Evolutionary conservation across 2,888 invertebrate genomes (phyloP).

Genomic region (Cheilosia vernalis): DNA sequence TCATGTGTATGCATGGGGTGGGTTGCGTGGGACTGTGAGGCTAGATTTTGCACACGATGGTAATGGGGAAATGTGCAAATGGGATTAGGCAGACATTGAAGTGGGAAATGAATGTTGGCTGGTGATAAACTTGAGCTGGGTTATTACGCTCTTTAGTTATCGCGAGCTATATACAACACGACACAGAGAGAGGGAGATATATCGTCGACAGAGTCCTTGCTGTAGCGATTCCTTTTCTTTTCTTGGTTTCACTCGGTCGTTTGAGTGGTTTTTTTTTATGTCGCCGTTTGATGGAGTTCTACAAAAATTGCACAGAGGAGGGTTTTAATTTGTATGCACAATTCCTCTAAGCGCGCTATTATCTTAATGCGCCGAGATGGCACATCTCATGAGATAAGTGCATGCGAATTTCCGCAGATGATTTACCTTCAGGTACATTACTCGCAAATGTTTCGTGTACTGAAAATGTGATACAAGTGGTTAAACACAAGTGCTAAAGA

Average conservation of each 20-base stretch:
- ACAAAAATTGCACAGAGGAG: constrained; percentile 35
- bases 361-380: constrained; percentile 12
- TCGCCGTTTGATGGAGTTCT: constrained; percentile 1
- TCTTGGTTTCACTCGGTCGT: constrained; percentile 13
- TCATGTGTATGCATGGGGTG: no score
- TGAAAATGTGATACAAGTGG: not conserved
- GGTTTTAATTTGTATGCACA: constrained; percentile 58
- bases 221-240: constrained; percentile 13
- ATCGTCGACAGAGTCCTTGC: constrained; percentile 1
- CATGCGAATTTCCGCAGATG: constrained; percentile 23
- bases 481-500: no score
- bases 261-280: constrained; percentile 43
- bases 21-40: no score
- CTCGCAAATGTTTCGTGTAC: not conserved
- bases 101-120: constrained; percentile 69
- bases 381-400: constrained; percentile 28
- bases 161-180: constrained; percentile 1
- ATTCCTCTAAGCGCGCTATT: constrained; percentile 22
- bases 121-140: constrained; percentile 66
- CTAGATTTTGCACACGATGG: not conserved
- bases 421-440: not conserved
- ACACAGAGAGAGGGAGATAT: not conserved
- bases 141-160: constrained; percentile 27
- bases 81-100: constrained; percentile 66
- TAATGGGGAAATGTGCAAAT: constrained; percentile 57